Conservation (phyloP, 2,888 invertebrate species). For the Acleris holmiana region DNA sequence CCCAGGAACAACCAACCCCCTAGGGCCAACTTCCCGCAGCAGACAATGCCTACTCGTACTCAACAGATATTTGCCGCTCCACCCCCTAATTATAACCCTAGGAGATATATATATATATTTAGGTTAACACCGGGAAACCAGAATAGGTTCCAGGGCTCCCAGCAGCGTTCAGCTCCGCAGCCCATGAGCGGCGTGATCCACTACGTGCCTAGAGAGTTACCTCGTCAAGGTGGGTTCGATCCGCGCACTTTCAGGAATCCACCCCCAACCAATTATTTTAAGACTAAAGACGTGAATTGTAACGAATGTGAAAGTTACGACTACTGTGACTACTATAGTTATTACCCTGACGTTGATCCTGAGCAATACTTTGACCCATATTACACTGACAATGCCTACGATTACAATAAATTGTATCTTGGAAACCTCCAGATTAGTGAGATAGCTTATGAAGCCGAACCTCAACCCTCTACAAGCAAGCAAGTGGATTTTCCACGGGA, state of each 20-base stretch:
- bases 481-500: neutral
- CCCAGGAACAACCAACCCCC: too few relatives aligned
- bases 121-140: too few relatives aligned
- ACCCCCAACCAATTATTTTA: conserved; percentile 39
- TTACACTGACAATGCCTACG: neutral
- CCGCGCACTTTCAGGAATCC: conserved; percentile 14
- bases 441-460: neutral
- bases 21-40: neutral
- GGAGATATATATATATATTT: too few relatives aligned
- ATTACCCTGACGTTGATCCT: neutral
- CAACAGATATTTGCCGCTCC: conserved; percentile 40
- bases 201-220: conserved; percentile 30
- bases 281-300: conserved; percentile 39
- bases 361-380: neutral
- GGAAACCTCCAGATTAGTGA: neutral
- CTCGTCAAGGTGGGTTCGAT: neutral
- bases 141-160: too few relatives aligned
- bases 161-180: neutral
- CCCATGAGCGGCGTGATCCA: conserved; percentile 38
- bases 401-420: neutral
- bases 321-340: conserved; percentile 29
- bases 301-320: conserved; percentile 36
- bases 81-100: conserved; percentile 40
- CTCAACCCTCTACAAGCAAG: neutral
- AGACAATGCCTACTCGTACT: conserved; percentile 30